Conservation (phyloP, 2,888 invertebrate species). For the Noctua fimbriata region DNA sequence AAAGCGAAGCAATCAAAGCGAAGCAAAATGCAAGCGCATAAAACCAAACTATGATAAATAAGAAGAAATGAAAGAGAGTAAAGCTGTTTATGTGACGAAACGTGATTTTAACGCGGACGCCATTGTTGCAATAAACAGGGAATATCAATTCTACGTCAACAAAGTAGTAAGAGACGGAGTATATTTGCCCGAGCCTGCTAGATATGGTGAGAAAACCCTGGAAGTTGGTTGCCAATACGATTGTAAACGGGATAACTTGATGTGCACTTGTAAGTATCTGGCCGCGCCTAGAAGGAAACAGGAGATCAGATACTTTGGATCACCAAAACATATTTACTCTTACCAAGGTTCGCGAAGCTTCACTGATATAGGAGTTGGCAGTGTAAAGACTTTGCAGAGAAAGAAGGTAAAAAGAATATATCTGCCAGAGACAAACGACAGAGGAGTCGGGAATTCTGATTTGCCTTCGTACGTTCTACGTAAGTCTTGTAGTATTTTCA, state of each 20-base stretch:
- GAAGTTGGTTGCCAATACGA: slow-evolving; percentile 78
- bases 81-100: slow-evolving; percentile 75
- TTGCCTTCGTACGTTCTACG: slow-evolving; percentile 69
- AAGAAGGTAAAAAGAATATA: slow-evolving; percentile 78
- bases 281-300: slow-evolving; percentile 55
- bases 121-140: slow-evolving; percentile 36
- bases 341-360: slow-evolving; percentile 72
- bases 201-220: slow-evolving; percentile 57
- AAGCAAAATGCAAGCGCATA: slow-evolving; percentile 51
- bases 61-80: slow-evolving; percentile 79
- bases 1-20: slow-evolving; percentile 58
- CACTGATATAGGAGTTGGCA: slow-evolving; percentile 79
- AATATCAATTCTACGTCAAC: slow-evolving; percentile 52
- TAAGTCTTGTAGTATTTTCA: slow-evolving; percentile 64
- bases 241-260: slow-evolving; percentile 67
- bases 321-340: slow-evolving; percentile 70
- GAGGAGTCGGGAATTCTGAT: slow-evolving; percentile 78
- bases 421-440: slow-evolving; percentile 79
- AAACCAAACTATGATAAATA: slow-evolving; percentile 76
- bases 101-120: slow-evolving; percentile 62
- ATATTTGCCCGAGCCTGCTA: slow-evolving; percentile 18
- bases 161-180: slow-evolving; percentile 49
- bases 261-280: slow-evolving; percentile 70
- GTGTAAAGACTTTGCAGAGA: slow-evolving; percentile 74
- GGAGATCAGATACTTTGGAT: slow-evolving; percentile 67